Percentiles rank a stretch among this genome's conserved stretches.
Conservation (phyloP, 2,888 invertebrate species). For the Ceramica pisi region DNA sequence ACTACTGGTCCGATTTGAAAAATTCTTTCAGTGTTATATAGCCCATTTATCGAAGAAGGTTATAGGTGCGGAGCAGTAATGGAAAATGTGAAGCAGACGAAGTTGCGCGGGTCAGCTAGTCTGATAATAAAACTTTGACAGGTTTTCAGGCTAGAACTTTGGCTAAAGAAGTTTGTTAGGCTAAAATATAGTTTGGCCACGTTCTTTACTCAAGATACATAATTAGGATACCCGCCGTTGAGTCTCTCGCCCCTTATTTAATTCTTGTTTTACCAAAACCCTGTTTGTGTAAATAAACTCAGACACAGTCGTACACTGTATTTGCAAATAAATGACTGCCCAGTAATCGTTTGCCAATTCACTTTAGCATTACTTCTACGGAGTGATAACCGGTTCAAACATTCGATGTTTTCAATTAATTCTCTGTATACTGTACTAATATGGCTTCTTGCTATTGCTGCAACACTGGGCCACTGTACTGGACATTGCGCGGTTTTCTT, state of each 20-base stretch:
- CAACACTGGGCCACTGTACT: conserved; percentile 41
- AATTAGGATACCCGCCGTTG: no score
- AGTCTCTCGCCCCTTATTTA: background rate
- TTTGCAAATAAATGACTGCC: conserved; percentile 22
- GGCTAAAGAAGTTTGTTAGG: no score
- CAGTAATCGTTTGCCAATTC: conserved; percentile 39
- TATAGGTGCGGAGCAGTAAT: no score
- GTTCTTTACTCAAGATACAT: no score
- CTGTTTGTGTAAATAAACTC: background rate
- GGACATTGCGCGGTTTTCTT: conserved; percentile 33
- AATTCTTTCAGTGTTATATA: no score
- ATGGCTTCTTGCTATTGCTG: conserved; percentile 46
- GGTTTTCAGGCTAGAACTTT: no score
- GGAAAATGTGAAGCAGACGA: no score
- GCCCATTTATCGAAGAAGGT: no score
- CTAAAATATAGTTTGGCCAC: no score
- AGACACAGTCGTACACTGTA: conserved; percentile 3
- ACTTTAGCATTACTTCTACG: conserved; percentile 45
- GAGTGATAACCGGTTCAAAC: conserved; percentile 34
- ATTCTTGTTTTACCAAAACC: background rate
- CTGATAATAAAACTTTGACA: no score
- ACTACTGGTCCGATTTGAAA: no score
- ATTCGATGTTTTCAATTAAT: conserved; percentile 48
- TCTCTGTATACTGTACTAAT: conserved; percentile 46
- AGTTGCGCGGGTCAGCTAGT: no score